Base-by-base conservation (phyloP, 2,113 vertebrate genomes). In the Rhagologus leucostigma region DNA sequence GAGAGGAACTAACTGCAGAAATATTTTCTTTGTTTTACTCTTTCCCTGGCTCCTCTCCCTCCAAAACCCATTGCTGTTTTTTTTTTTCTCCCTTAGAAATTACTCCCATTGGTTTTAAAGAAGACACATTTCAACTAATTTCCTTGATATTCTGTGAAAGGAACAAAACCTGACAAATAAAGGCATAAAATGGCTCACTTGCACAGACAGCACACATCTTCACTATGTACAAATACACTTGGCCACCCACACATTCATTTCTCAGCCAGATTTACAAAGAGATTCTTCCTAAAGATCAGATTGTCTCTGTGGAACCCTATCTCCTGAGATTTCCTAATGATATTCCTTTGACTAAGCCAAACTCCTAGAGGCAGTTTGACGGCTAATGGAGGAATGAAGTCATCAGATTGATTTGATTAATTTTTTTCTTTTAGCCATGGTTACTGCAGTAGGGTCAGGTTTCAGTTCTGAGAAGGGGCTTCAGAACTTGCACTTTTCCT, bases 281-380 rank as follows among this genome's bases (percentile, higher is more conserved):
- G 42, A 63, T 67, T 94, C 74, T 75, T 86, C 95, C 84, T 90
- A 59, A 93, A 91, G 74, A 93, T 95, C 84, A 86, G 74, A 71
- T 87, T 77, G 88, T 77, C 86, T 87, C 92, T 73, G 79, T 79
- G 79, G 78, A 10, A 95, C 75, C 41, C 62, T 77, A 44, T 91
- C 76, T 73, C 68, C 68, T 55, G 89, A 93, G 81, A 91, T 59
- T 95, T 85, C 92, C 53, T 94, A 95, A 96, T 52, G 35, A 68
- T 78, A 47, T 27, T 82, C 19, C 10, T 55, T 84, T 44, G 33
- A 74, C 55, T 90, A 50, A 92, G 49, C 78, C 82, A 89, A 91
- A 80, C 57, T 96, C 73, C 94, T 78, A 70, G 84, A 94, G 82
- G 95, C 93, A 95, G 41, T 97, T 77, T 88, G 85, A 95, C 60